Conservation (phyloP, 2,113 vertebrate species). For the Felis chaus region DNA sequence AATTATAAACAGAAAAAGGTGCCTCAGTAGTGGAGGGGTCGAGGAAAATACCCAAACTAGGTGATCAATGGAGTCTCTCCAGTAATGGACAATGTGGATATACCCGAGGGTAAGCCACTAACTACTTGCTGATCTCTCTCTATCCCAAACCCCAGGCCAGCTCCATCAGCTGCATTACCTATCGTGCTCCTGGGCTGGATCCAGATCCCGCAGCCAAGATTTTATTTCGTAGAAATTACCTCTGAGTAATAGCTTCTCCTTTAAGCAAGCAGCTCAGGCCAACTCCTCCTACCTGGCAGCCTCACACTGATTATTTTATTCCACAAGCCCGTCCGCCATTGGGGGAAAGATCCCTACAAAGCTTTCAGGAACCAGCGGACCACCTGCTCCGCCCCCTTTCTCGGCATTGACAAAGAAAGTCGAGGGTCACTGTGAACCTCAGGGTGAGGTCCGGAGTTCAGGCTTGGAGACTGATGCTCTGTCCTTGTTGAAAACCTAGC, state of each 20-base stretch:
- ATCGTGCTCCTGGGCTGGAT: background rate
- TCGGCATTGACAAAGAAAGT: background rate
- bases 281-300: background rate
- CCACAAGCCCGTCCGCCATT: too few relatives aligned
- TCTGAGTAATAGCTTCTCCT: background rate
- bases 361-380: background rate
- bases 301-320: background rate
- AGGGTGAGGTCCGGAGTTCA: background rate
- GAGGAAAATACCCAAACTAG: background rate
- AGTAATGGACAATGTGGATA: rapidly evolving
- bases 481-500: background rate
- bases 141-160: background rate
- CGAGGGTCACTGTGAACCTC: background rate
- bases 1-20: background rate
- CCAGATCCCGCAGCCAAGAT: background rate
- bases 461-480: background rate
- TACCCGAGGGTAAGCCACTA: rapidly evolving
- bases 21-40: background rate
- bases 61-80: background rate
- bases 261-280: background rate
- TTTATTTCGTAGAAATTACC: background rate
- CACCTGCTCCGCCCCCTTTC: background rate
- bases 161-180: too few relatives aligned
- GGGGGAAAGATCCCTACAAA: background rate
- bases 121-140: background rate